Percentiles rank a stretch among this genome's conserved stretches.
Evolutionary conservation across 1,140 invertebrate species (phyloP).

Genomic region (Hylyphantes graminicola): DNA sequence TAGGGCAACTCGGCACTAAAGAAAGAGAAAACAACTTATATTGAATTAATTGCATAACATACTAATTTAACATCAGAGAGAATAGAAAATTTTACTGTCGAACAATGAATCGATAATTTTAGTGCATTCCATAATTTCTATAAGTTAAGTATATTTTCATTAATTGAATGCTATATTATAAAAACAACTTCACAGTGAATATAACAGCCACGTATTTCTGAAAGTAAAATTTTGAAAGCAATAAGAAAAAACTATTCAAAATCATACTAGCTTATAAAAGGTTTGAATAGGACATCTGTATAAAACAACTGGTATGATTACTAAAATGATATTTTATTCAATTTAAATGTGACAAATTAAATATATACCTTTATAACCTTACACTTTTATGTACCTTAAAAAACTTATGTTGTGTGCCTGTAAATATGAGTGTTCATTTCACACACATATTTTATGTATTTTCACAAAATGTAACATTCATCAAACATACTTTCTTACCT

Average conservation of each 20-base stretch:
- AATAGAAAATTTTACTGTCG: too few relatives aligned
- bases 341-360: not conserved
- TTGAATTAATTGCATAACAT: not conserved
- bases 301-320: not conserved
- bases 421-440: too few relatives aligned
- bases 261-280: not conserved
- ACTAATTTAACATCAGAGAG: not conserved
- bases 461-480: too few relatives aligned
- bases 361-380: not conserved
- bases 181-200: not conserved
- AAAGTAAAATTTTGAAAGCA: too few relatives aligned
- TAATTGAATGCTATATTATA: not conserved
- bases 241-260: not conserved
- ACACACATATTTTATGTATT: too few relatives aligned
- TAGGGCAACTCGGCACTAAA: constrained; percentile 9
- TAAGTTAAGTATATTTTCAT: constrained; percentile 1
- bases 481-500: constrained; percentile 1
- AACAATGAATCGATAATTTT: too few relatives aligned
- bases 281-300: not conserved
- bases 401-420: too few relatives aligned
- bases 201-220: not conserved
- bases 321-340: not conserved
- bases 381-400: too few relatives aligned
- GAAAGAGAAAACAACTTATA: not conserved
- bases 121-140: too few relatives aligned